Evolutionary conservation across 2,888 invertebrate genomes (phyloP).

Genomic region (Tipula vernalis): DNA sequence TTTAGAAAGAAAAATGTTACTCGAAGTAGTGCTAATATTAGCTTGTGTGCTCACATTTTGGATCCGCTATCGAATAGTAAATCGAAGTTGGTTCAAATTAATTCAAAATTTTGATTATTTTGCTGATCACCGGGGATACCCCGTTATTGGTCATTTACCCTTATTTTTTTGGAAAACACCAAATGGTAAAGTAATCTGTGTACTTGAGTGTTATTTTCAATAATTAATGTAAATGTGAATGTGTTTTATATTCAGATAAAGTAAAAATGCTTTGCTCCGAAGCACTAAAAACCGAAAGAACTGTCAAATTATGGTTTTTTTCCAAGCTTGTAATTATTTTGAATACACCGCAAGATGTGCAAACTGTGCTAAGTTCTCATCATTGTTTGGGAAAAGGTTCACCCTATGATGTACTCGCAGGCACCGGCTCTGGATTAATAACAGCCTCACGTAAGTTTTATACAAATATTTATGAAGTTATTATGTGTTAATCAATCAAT

Average conservation of each 20-base stretch:
- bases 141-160: not conserved
- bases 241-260: not conserved
- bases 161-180: not conserved
- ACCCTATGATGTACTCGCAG: not conserved
- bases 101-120: not conserved
- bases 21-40: not conserved
- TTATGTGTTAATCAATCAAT: not conserved
- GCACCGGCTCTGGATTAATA: not conserved
- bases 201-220: not conserved
- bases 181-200: not conserved
- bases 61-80: not conserved
- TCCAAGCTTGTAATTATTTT: not conserved
- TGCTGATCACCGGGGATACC: not conserved
- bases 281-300: not conserved
- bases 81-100: not conserved
- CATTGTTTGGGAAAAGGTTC: not conserved
- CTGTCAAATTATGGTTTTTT: not conserved
- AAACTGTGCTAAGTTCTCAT: not conserved
- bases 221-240: not conserved
- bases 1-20: not conserved
- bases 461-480: not conserved
- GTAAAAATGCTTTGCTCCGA: not conserved
- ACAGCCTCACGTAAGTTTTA: not conserved
- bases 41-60: not conserved
- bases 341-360: not conserved